Base-by-base conservation (phyloP, 2,113 vertebrate species). In the Orycteropus afer region DNA sequence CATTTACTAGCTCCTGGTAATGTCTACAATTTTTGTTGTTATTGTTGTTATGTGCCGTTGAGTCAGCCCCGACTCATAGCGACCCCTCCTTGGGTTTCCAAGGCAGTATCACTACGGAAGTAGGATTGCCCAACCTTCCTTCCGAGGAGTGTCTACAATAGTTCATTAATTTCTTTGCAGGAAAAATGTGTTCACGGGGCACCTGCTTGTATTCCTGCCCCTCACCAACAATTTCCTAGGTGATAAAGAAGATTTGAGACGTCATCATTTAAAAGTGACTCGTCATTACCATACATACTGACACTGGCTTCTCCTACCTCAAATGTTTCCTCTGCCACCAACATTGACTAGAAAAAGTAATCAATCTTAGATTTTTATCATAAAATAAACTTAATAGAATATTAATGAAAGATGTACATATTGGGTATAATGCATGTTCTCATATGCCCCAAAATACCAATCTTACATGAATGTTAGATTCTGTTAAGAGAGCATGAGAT, bases 401-500 rank as follows among this genome's bases (percentile, higher is more conserved):
- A 88, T 83, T 89, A 87, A 83, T 61, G 53, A 45, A 91, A 91
- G 77, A 65, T 51, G 55, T 61, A 55, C 32, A 79, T 47, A 37
- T 3, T 42, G 22, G 40, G 29, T 20, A 74, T 34, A 59, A 45
- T 51, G 57, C 13, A 71, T 67, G 32, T 69, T 82, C 49, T 89
- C 71, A 63, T 79, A 34, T 63, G 47, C 34, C 37, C 40, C 57
- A 73, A 88, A 74, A 92, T 74, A 88, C 61, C 32, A 17, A 89
- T 29, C 63, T 91, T 91, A 82, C 82, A 51, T 59, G 45, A 89
- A 81, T 84, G 91, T 73, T 81, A 82, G 76, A 8, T 6, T 91
- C 95, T 81, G 65, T 92, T 82, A 84, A 59, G n/a, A 65, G 45
- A 96, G 27, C n/a, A 80, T 34, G 76, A 93, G 57, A 82, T 90